A percentile compares a stretch with the other conserved stretches of the same genome.
phyloP scores from a whole-genome alignment of 2,113 vertebrate genomes.

The Sceloporus undulatus region DNA sequence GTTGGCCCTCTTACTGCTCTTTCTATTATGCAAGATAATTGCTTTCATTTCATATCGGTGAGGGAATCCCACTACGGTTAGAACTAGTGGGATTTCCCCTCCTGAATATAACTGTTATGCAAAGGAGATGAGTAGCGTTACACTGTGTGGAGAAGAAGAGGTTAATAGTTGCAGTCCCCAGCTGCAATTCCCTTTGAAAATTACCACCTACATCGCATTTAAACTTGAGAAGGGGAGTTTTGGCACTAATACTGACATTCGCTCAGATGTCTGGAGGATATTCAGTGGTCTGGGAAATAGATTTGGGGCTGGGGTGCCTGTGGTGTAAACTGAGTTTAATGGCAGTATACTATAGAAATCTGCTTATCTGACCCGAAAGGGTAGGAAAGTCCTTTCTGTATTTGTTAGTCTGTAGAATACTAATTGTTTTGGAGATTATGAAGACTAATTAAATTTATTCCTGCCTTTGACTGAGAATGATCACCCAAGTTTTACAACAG shows the following conservation, averaged over 20 bases:
- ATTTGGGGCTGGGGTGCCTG: neutral
- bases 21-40: neutral
- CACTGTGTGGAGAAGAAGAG: neutral
- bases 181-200: neutral
- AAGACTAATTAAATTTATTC: too few relatives aligned
- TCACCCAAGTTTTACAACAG: neutral
- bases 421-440: neutral
- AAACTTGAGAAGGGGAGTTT: neutral
- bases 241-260: neutral
- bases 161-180: neutral
- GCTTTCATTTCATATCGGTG: neutral
- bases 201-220: neutral
- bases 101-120: neutral
- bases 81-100: neutral
- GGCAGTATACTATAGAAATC: neutral
- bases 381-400: neutral
- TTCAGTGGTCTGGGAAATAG: neutral
- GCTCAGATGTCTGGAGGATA: neutral
- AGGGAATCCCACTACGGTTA: neutral
- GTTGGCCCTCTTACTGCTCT: neutral
- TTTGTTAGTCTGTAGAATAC: neutral
- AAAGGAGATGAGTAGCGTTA: neutral
- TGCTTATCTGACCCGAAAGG: neutral
- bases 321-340: neutral
- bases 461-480: neutral